Evolutionary conservation across 2,113 vertebrate species (phyloP).

Genomic region (Turnix velox): DNA sequence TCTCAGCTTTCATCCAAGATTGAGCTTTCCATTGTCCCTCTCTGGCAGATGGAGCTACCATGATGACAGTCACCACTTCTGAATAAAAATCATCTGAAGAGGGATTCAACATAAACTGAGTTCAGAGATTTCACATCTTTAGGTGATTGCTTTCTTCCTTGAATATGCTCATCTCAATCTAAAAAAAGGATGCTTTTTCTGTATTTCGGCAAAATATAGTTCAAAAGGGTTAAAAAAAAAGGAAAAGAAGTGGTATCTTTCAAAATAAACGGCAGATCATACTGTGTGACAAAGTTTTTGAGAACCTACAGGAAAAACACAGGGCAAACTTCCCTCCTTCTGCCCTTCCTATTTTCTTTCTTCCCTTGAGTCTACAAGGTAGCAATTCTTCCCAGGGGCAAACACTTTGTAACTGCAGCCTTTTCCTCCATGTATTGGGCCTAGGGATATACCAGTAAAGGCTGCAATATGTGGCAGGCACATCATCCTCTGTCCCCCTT

Average conservation of each 20-base stretch:
- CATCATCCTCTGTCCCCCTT: neutral
- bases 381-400: neutral
- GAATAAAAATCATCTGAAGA: neutral
- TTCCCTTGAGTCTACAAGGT: neutral
- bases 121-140: neutral
- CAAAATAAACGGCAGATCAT: neutral
- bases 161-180: neutral
- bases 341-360: neutral
- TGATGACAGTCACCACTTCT: neutral
- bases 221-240: neutral
- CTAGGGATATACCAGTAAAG: neutral
- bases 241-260: neutral
- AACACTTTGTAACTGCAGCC: neutral
- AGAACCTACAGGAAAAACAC: neutral
- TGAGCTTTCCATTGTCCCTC: neutral
- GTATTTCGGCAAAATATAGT: neutral
- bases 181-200: neutral
- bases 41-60: neutral
- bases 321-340: neutral
- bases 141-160: neutral
- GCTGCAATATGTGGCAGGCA: neutral
- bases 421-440: neutral
- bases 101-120: neutral
- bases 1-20: conserved; percentile 3
- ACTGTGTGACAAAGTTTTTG: neutral